Base-by-base conservation (phyloP, 2,888 invertebrate genomes). In the Agrochola lota region DNA sequence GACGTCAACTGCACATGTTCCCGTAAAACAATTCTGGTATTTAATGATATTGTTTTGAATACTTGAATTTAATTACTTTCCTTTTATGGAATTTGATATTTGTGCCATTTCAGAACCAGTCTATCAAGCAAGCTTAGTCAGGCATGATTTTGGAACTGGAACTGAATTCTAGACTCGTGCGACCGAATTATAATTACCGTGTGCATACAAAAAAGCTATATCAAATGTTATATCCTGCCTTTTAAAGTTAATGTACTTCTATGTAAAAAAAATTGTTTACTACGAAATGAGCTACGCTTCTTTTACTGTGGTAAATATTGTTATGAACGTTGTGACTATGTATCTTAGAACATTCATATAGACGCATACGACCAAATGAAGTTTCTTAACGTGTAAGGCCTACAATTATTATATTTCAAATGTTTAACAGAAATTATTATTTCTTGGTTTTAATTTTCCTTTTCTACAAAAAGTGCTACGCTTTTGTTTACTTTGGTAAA, bases 141-240 rank as follows among this genome's bases (percentile, higher is more conserved):
- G 57, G 8, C 55, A 62, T 52, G n/a, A 30, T 62, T 71, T n/a
- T 30, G 55, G 20, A 35, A 72, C 46, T 59, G 49, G 23, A 59
- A 67, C 15, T 60, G 30, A 71, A 81, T 60, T 81, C 68, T 64
- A 85, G 52, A 82, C 67, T 62, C 74, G 85, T 80, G 81, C 1
- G 81, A 84, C 35, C 26, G 20, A 60, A 52, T 68, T 35, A 60
- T 40, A 78, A 43, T 55, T 49, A 71, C 15, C 0, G 15, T n/a
- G 20, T 84, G 60, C 66, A 57, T 70, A 57, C 0, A 26, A 55
- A 70, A 26, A 15, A 59, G 15, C 15, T 17, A 11, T 66, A 55
- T 67, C 59, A 60, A 67, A 75, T 81, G 5, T 60, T 55, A 62
- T 6, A 40, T 60, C 59, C 52, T 46, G 20, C 8, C 55, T 46